Base-by-base conservation (phyloP, 2,797 vertebrate species). In the Pangasius sanitwongsei region DNA sequence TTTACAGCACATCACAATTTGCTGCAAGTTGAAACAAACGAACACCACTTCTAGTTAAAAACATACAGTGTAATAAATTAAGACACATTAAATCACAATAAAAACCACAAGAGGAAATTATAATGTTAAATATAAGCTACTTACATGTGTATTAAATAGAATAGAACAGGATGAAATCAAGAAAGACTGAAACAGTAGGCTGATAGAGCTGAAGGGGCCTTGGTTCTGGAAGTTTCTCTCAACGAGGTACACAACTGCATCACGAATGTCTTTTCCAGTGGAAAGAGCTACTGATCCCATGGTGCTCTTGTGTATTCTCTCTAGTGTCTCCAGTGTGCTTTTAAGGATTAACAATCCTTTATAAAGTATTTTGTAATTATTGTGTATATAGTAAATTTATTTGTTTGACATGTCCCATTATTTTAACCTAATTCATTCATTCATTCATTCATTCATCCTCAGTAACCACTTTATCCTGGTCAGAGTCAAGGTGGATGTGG, bases 31-130 rank as follows among this genome's bases (percentile, higher is more conserved):
- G 57, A 63, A 80, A 41, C 78, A 25, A 83, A n/a, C 25, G 48
- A 72, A 59, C 67, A 67, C 23, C 61, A 84, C 61, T 67, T 67
- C 82, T 85, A 69, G 18, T 85, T 70, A 44, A 74, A 80, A 88
- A 87, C 85, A 87, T 65, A 90, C n/a, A 88, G 48, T 5, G 31
- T 48, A 87, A 92, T 90, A 93, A 90, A 92, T 90, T 65, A 91
- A 87, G 75, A 80, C 57, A 75, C 83, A 86, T 72, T 86, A 89
- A 72, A 86, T 48, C 87, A 87, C 84, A 88, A 61, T 34, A 70
- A 83, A 69, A 81, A 88, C 18, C 70, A 90, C 70, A n/a, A 86
- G 0, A 53, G 18, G 7, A 75, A 86, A 63, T 44, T 18, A 61
- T 65, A 50, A 50, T 59, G 28, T 74, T 50, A 77, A 86, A 78